Conservation (phyloP, 2,113 vertebrate species). For the Peromyscus maniculatus region DNA sequence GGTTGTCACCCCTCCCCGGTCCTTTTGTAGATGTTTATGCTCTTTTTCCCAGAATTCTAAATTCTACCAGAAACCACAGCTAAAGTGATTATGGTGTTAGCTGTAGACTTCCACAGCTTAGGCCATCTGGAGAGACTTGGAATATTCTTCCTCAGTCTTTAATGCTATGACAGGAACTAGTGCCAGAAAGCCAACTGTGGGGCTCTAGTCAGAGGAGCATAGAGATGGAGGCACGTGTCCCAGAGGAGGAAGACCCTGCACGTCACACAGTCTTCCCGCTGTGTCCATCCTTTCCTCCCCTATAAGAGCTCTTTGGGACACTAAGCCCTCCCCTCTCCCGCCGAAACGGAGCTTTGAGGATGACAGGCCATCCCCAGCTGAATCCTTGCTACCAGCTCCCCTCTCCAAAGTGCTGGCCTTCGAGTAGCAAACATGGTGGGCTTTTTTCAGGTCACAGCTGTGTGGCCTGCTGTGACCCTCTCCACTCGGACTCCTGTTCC, state of each 20-base stretch:
- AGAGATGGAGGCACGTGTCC: background rate
- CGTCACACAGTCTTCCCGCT: background rate
- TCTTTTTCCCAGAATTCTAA: background rate
- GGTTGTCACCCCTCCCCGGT: too few species aligned
- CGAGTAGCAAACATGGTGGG: background rate
- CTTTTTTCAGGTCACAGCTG: too few species aligned
- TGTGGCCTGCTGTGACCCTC: accelerated
- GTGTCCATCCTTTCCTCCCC: background rate
- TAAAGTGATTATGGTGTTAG: background rate
- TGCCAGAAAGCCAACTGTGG: background rate
- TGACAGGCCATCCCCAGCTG: background rate
- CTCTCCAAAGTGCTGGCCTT: too few species aligned
- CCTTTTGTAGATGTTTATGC: background rate
- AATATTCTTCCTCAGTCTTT: background rate
- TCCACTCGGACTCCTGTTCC: background rate
- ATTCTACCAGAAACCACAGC: background rate
- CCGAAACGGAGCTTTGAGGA: background rate
- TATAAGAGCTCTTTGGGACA: background rate
- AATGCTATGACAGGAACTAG: background rate
- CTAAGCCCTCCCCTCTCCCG: too few species aligned
- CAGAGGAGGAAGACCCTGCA: too few species aligned
- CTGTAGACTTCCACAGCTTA: background rate
- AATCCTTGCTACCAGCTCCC: background rate
- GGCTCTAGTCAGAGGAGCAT: background rate
- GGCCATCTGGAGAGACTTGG: background rate